Base-by-base conservation (phyloP, 2,113 vertebrate species). In the Tricholaema leucomelas region DNA sequence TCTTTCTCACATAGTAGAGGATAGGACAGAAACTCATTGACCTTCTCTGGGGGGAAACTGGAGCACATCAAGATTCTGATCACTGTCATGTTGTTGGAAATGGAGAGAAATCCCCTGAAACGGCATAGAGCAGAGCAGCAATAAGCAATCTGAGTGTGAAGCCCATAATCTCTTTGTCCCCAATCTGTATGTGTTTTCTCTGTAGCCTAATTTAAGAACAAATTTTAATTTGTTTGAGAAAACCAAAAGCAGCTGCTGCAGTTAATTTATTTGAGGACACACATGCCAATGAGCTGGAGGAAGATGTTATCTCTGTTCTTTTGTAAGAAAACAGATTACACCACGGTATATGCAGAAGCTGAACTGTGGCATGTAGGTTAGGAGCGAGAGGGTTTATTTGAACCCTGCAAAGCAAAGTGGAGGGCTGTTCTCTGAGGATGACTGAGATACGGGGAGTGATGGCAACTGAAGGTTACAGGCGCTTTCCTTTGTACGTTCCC, bases 221-320 rank as follows among this genome's bases (percentile, higher is more conserved):
- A 93, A 93, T 79, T 64, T 63, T 91, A 79, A 92, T 93, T 85
- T 95, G 74, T 91, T 93, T 89, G 92, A 85, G 79, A 93, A 93
- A 95, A 74, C 30, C 24, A 61, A 48, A 77, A 91, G 72, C 2
- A 1, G 31, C 56, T 77, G 42, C 92, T 72, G 75, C 75, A 73
- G 85, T 77, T 95, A 70, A 93, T 84, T 87, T 85, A 89, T 83
- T 19, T 80, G 61, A 48, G 79, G 69, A 58, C n/a, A 87, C 7
- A 46, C 18, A 60, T 56, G 64, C 67, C 87, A 85, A 74, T 82
- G 74, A 85, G 69, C 24, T 44, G 64, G 65, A 89, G 70, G 63
- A 92, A 60, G 56, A 80, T 85, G 60, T 89, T 91, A 89, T 92
- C 95, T 92, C 72, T 61, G 75, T 89, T 75, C 64, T 91, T 87